phyloP scores from a whole-genome alignment of 2,888 invertebrate genomes.

The Diplolepis rosae region DNA sequence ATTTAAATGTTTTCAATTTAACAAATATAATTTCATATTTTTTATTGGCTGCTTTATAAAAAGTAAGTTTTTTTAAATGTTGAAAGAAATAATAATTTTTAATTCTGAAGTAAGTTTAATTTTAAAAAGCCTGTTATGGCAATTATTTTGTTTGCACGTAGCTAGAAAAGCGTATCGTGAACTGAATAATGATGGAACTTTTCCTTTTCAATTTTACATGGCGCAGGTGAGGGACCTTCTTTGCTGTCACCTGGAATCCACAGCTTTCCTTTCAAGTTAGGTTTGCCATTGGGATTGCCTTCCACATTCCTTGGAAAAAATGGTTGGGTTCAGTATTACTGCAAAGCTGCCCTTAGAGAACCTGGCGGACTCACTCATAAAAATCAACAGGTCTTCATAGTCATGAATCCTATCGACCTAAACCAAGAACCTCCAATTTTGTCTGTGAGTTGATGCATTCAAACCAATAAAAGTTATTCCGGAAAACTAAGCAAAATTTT shows the following conservation, averaged over 20 bases:
- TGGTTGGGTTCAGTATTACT: conserved; percentile 96
- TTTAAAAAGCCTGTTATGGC: conserved; percentile 18
- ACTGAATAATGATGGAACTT: conserved; percentile 33
- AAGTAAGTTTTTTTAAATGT: background rate
- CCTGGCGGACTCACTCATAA: conserved; percentile 93
- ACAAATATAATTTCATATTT: background rate
- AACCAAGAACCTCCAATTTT: conserved; percentile 92
- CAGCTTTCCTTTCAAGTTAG: conserved; percentile 95
- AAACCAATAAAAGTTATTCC: too few relatives aligned
- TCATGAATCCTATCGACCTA: conserved; percentile 95
- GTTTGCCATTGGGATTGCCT: conserved; percentile 90
- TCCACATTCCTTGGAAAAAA: conserved; percentile 95
- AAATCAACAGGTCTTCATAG: conserved; percentile 97
- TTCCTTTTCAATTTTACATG: conserved; percentile 15
- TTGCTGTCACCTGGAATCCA: conserved; percentile 93
- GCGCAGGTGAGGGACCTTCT: conserved; percentile 85
- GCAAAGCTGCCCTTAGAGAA: conserved; percentile 91
- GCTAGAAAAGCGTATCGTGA: conserved; percentile 28
- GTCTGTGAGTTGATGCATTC: conserved; percentile 80
- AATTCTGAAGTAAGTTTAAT: conserved; percentile 10
- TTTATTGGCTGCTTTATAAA: background rate
- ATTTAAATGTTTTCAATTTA: background rate
- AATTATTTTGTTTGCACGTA: conserved; percentile 1
- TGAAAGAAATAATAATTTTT: background rate
- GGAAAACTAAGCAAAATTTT: too few relatives aligned